Evolutionary conservation across 2,888 invertebrate species (phyloP).

Genomic region (Nomada goodeniana): DNA sequence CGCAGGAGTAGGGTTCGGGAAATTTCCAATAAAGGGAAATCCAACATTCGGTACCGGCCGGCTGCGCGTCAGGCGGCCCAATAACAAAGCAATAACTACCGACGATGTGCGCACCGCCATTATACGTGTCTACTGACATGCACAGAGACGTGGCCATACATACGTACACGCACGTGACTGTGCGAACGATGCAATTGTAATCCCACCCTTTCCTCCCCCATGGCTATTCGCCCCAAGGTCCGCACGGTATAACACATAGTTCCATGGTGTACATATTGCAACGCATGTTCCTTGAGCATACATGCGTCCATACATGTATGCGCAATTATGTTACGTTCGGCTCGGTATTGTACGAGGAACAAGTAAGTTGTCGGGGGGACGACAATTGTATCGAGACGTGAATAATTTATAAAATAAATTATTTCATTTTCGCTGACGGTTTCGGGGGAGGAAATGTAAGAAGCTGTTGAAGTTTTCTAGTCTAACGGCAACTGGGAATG

Average conservation of each 20-base stretch:
- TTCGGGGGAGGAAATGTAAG: no score
- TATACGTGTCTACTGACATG: constrained; percentile 59
- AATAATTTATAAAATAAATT: constrained; percentile 46
- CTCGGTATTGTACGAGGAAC: constrained; percentile 58
- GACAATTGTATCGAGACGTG: constrained; percentile 51
- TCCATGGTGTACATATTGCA: constrained; percentile 57
- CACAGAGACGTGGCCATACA: constrained; percentile 63
- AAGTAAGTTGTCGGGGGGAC: constrained; percentile 63
- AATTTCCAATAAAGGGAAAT: constrained; percentile 73
- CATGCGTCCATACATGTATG: background rate
- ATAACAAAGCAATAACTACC: constrained; percentile 75
- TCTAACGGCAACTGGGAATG: no score
- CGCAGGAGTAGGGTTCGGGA: constrained; percentile 67
- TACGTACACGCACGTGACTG: constrained; percentile 42
- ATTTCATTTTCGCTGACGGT: no score
- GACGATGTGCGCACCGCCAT: constrained; percentile 66
- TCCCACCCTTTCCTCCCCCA: background rate
- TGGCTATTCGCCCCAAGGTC: background rate
- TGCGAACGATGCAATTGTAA: constrained; percentile 61
- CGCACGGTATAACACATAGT: constrained; percentile 29
- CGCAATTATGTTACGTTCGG: constrained; percentile 64
- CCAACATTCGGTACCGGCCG: constrained; percentile 61
- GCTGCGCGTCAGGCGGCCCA: constrained; percentile 60
- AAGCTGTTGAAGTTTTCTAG: no score
- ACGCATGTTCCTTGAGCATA: constrained; percentile 47